Evolutionary conservation across 2,888 invertebrate species (phyloP).

Genomic region (Eucera pruinosa): DNA sequence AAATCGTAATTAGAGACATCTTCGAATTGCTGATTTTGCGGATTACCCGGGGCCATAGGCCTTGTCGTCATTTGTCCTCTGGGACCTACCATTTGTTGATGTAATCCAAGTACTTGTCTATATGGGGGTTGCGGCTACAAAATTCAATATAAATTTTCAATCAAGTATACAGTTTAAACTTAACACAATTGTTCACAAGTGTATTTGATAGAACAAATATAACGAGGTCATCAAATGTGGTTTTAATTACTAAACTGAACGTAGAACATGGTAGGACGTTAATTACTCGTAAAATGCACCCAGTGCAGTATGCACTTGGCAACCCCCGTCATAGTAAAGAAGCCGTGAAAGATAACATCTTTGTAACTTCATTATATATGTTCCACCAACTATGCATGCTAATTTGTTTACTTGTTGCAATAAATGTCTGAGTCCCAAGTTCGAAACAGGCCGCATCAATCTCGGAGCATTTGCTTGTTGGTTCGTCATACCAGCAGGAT

Average conservation of each 20-base stretch:
- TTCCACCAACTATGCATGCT: no score
- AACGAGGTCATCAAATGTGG: no score
- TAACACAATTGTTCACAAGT: no score
- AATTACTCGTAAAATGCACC: no score
- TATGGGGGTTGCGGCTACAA: conserved; percentile 89
- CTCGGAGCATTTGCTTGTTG: conserved; percentile 86
- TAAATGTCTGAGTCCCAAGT: conserved; percentile 92
- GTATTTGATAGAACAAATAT: no score
- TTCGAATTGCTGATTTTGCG: conserved; percentile 85
- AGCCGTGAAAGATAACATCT: no score
- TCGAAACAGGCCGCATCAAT: conserved; percentile 91
- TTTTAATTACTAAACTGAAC: no score
- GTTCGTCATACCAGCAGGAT: conserved; percentile 79
- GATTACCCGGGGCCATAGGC: conserved; percentile 83
- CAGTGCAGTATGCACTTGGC: no score
- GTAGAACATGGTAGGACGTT: no score
- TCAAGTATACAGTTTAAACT: not conserved
- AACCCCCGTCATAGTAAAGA: no score
- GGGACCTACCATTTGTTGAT: conserved; percentile 85
- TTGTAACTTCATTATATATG: no score
- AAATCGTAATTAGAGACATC: conserved; percentile 85
- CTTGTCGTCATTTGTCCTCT: conserved; percentile 84
- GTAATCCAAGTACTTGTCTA: conserved; percentile 87
- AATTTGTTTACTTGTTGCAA: conserved; percentile 89
- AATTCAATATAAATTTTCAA: conserved; percentile 1